phyloP scores from a whole-genome alignment of 2,797 vertebrate genomes.

The Eospalax fontanierii region DNA sequence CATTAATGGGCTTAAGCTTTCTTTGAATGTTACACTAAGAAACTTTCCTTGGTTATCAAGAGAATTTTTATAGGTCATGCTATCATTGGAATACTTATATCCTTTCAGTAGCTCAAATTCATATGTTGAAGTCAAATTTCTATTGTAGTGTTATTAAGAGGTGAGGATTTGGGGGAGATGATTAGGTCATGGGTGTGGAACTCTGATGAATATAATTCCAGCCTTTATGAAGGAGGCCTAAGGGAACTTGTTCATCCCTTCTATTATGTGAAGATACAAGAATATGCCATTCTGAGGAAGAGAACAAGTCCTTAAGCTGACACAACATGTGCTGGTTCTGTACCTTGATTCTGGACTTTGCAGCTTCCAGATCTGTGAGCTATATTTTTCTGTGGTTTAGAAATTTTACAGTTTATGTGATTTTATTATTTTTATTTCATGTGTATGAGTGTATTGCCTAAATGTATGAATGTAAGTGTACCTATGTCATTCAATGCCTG shows the following conservation, averaged over 20 bases:
- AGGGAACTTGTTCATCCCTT: background rate
- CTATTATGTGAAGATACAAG: background rate
- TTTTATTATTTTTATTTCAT: no score
- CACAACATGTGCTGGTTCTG: background rate
- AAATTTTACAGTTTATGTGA: background rate
- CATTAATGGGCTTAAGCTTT: conserved; percentile 6
- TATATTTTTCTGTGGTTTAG: background rate
- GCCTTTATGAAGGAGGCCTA: background rate
- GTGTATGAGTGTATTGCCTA: no score
- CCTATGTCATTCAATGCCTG: no score
- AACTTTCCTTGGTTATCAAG: conserved; percentile 8
- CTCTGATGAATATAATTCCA: background rate
- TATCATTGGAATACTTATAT: background rate
- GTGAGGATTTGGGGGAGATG: background rate
- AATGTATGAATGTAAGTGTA: no score
- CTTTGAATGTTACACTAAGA: conserved; percentile 24
- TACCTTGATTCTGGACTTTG: background rate
- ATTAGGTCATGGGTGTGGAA: background rate
- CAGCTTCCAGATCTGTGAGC: background rate
- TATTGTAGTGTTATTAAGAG: background rate
- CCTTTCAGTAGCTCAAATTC: background rate
- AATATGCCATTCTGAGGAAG: background rate
- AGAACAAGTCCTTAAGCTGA: background rate
- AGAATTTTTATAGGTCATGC: background rate
- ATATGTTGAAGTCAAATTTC: background rate